Evolutionary conservation across 2,888 invertebrate genomes (phyloP).

Genomic region (Perithous albicinctus): DNA sequence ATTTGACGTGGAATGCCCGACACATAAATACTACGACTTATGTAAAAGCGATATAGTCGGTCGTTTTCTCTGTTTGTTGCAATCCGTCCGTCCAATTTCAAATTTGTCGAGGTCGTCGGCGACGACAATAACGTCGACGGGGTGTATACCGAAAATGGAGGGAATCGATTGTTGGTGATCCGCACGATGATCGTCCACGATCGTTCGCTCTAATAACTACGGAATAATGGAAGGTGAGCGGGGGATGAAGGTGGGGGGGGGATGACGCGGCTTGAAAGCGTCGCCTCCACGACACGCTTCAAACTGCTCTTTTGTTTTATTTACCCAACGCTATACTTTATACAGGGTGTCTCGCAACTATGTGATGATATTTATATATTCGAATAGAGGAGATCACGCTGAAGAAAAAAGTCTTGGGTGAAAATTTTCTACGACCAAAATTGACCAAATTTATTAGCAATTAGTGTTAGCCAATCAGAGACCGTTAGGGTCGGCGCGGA

Average conservation of each 20-base stretch:
- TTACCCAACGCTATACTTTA: conserved; percentile 32
- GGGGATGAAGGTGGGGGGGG: not conserved
- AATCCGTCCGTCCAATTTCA: conserved; percentile 33
- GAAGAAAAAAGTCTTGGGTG: too few relatives aligned
- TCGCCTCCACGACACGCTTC: conserved; percentile 29
- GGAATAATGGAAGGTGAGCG: conserved; percentile 41
- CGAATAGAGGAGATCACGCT: too few relatives aligned
- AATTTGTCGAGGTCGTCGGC: conserved; percentile 37
- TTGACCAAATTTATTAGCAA: too few relatives aligned
- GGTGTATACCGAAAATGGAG: not conserved
- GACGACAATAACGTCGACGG: not conserved
- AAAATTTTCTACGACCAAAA: too few relatives aligned
- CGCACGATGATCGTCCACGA: conserved; percentile 40
- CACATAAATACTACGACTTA: not conserved
- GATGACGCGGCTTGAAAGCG: conserved; percentile 12
- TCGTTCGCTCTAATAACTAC: conserved; percentile 61
- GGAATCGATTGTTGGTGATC: conserved; percentile 40
- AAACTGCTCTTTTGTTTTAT: conserved; percentile 55
- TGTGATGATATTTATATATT: too few relatives aligned
- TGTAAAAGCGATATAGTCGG: not conserved
- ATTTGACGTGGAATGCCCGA: not conserved
- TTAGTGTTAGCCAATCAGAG: too few relatives aligned
- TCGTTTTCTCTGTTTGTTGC: not conserved
- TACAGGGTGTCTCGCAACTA: too few relatives aligned
- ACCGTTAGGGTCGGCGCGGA: too few relatives aligned